A percentile compares a stretch with the other conserved stretches of the same genome.
phyloP scores from a whole-genome alignment of 1,140 invertebrate species.

The Leguminivora glycinivorella region DNA sequence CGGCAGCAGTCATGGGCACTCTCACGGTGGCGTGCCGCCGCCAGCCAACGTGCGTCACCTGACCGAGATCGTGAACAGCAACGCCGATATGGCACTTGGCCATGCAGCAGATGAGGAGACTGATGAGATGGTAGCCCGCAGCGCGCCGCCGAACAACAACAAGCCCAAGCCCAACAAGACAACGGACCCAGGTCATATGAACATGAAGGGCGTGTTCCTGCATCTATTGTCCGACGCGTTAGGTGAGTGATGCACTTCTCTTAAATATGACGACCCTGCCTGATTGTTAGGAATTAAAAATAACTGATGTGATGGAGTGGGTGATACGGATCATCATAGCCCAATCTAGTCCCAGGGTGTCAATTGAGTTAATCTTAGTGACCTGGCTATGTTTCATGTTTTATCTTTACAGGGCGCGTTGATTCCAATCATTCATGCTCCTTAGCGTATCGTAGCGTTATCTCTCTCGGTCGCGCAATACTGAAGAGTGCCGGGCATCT shows the following conservation, averaged over 20 bases:
- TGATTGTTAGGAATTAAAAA: too few species aligned
- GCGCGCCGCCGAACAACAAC: slow-evolving; percentile 46
- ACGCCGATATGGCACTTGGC: slow-evolving; percentile 70
- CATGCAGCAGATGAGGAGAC: slow-evolving; percentile 88
- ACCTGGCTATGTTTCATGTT: too few species aligned
- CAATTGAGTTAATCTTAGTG: too few species aligned
- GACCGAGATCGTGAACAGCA: slow-evolving; percentile 70
- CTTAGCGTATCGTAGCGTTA: too few species aligned
- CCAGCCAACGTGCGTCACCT: slow-evolving; percentile 66
- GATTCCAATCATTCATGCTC: too few species aligned
- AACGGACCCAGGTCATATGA: slow-evolving; percentile 90
- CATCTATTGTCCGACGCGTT: slow-evolving; percentile 98
- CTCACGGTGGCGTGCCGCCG: slow-evolving; percentile 83
- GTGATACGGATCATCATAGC: too few species aligned
- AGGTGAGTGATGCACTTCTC: slow-evolving; percentile 79
- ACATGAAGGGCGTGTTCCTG: slow-evolving; percentile 98
- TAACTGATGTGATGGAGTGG: too few species aligned
- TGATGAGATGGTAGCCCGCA: slow-evolving; percentile 83
- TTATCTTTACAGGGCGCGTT: too few species aligned
- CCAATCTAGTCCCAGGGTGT: too few species aligned
- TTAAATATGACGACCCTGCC: slow-evolving; percentile 4
- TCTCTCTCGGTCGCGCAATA: too few species aligned
- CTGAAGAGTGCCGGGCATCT: too few species aligned
- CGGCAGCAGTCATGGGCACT: slow-evolving; percentile 86
- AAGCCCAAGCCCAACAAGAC: slow-evolving; percentile 69